Evolutionary conservation across 1,140 invertebrate genomes (phyloP), one percentile per base, ranked within the genome.

Genomic region (Tetramorium parvispinum): DNA sequence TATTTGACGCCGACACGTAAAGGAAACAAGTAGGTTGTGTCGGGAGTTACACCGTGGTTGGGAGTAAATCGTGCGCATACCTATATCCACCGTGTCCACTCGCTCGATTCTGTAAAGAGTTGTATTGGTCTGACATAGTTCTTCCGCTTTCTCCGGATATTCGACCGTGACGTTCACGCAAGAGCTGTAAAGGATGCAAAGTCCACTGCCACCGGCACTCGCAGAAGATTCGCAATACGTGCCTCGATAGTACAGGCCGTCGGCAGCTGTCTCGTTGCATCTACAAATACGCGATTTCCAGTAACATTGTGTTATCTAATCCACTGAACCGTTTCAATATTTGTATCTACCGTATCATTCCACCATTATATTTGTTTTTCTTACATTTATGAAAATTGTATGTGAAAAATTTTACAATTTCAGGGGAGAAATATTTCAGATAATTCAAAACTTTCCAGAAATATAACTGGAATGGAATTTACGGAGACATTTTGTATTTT

Each of bases 131-230:
- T 85, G 85, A 81, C 92, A 93, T 66, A 86, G 85, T 66, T 91
- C 55, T 37, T 83, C 55, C 6, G 76, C 86, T 7, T 81, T 68
- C 32, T 87, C 32, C 5, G 91, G 73, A 53, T 85, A 51, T 43
- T 92, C 91, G n/a, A 93, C 55, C 0, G 91, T 93, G 3, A 90
- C 91, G 53, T 92, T 93, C 0, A 92, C 92, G 49, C 92, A 93
- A 16, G 76, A 46, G 49, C 89, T 85, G 32, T 92, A 93, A 3
- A 92, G 76, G 46, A 88, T 63, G 57, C 92, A 93, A 6, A 93
- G 73, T 37, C 85, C 88, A 55, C 88, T 91, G 5, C 89, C 89
- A 7, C 89, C 86, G 5, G 86, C 59, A 27, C 91, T 91, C 0
- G 87, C 89, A 24, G 92, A 92, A 13, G 91, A 93, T 55, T 93